Base-by-base conservation (phyloP, 2,888 invertebrate species). In the Agonopterix subpropinquella region DNA sequence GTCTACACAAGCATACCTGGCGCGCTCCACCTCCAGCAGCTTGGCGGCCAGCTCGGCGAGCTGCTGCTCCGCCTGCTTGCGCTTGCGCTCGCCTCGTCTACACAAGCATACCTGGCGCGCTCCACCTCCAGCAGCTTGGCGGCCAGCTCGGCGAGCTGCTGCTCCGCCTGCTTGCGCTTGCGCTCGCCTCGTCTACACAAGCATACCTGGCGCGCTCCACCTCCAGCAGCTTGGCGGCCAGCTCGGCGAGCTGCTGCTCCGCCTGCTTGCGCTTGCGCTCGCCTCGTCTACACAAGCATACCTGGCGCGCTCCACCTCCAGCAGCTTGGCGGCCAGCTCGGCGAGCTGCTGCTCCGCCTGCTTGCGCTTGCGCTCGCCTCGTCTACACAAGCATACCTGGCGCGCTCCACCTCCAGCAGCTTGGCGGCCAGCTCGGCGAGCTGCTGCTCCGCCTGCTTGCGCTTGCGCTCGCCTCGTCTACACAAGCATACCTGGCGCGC, bases 241-340 rank as follows among this genome's bases (percentile, higher is more conserved):
- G 72, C 64, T 97, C 98, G 1, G 93, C 93, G 47, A 98, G 89
- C 76, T 96, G 96, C 48, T 92, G 92, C 76, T 99, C 99, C 0
- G 96, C 94, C 73, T 98, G 98, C 81, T 99, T 99, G 52, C 99
- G 92, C 39, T 97, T 92, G 47, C 98, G 92, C 82, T 99, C 99
- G 57, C 95, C 94, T n/a, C n/a, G n/a, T n/a, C n/a, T n/a, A n/a
- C n/a, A n/a, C n/a, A 13, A 18, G 18, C 58, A 46, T 11, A 86
- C 88, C 80, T 77, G 49, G 84, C 68, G 2, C 92, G 80, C 35
- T 91, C 90, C 1, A 86, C 66, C 45, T 90, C 90, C 59, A 84
- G 86, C 60, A 89, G 70, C 60, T 89, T 84, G 55, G 87, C 76
- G 53, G 82, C 62, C 51, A 94, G 72, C 64, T 97, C 98, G 1